Conservation (phyloP, 2,888 invertebrate species). For the Nemotelus nigrinus region DNA sequence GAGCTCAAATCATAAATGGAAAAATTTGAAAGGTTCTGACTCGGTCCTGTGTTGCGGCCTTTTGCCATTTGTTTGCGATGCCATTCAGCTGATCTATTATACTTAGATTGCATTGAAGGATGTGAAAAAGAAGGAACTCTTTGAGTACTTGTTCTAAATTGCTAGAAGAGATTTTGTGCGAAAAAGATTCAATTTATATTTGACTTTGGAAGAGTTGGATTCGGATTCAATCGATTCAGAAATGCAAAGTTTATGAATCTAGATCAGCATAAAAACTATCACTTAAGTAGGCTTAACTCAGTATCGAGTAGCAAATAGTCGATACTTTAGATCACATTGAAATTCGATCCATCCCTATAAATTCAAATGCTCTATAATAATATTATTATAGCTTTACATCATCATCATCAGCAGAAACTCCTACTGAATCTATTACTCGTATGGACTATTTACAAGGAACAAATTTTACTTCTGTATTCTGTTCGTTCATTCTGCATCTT, state of each 20-base stretch:
- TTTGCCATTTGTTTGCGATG: not conserved
- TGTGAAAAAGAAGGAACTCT: not conserved
- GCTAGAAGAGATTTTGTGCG: too few species aligned
- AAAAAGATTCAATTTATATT: too few species aligned
- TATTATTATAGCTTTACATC: too few species aligned
- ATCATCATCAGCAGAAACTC: slow-evolving; percentile 24
- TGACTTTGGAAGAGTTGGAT: too few species aligned
- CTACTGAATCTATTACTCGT: slow-evolving; percentile 14
- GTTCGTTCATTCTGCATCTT: slow-evolving; percentile 2
- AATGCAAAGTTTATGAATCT: too few species aligned
- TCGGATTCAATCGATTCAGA: too few species aligned
- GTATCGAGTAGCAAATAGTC: too few species aligned
- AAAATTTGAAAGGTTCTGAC: slow-evolving; percentile 29
- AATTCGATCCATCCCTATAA: not conserved
- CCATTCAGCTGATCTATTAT: not conserved
- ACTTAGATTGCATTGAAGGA: not conserved
- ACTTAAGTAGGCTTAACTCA: too few species aligned
- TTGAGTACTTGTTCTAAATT: not conserved
- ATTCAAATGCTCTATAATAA: not conserved
- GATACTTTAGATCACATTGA: too few species aligned
- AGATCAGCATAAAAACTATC: too few species aligned
- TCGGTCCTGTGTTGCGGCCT: not conserved
- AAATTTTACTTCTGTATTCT: slow-evolving; percentile 18
- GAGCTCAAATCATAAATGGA: not conserved
- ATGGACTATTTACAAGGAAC: slow-evolving; percentile 14